phyloP scores from a whole-genome alignment of 2,888 invertebrate genomes.

The Auanema freiburgensis region DNA sequence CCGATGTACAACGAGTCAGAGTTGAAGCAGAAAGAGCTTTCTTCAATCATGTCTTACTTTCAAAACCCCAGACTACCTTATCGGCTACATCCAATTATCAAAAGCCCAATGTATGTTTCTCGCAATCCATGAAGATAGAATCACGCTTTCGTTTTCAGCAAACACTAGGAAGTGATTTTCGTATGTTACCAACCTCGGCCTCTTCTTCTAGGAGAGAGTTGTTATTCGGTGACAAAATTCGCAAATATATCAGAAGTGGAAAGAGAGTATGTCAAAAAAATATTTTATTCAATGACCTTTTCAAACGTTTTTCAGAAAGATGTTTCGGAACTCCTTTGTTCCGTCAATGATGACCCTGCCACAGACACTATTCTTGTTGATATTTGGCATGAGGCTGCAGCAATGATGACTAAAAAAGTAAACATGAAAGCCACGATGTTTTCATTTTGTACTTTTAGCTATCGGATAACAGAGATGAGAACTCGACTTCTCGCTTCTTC shows the following conservation, averaged over 20 bases:
- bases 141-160: slow-evolving; percentile 2
- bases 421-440: not conserved
- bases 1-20: slow-evolving; percentile 37
- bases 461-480: slow-evolving; percentile 27
- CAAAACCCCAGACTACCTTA: slow-evolving; percentile 34
- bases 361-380: slow-evolving; percentile 31
- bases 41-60: slow-evolving; percentile 57
- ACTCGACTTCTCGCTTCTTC: slow-evolving; percentile 30
- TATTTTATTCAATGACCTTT: not conserved
- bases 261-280: slow-evolving; percentile 15
- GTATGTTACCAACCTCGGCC: slow-evolving; percentile 19
- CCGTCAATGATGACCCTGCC: slow-evolving; percentile 36
- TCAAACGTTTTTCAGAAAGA: slow-evolving; percentile 23
- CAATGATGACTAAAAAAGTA: slow-evolving; percentile 30
- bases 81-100: slow-evolving; percentile 23
- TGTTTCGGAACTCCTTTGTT: slow-evolving; percentile 33
- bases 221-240: slow-evolving; percentile 42
- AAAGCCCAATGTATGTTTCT: slow-evolving; percentile 5
- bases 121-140: too few relatives aligned
- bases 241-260: slow-evolving; percentile 33
- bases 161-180: slow-evolving; percentile 12
- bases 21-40: slow-evolving; percentile 60
- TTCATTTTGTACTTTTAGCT: slow-evolving; percentile 12
- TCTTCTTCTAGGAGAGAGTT: slow-evolving; percentile 32
- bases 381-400: slow-evolving; percentile 37